phyloP scores from a whole-genome alignment of 2,888 invertebrate species.

The Heliconius erato region DNA sequence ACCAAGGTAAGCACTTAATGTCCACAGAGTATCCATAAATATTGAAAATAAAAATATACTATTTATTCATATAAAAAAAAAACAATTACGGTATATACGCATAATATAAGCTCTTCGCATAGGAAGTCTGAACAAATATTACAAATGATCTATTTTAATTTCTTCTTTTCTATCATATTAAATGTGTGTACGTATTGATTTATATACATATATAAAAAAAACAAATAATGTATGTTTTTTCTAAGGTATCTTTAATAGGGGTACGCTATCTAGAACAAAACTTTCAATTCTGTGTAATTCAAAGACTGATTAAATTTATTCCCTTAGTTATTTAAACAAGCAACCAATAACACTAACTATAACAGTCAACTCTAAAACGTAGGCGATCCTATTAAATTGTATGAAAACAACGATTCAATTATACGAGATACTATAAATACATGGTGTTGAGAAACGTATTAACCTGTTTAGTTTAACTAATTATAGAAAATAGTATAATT shows the following conservation, averaged over 20 bases:
- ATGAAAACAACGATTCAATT: neutral
- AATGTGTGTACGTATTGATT: too few relatives aligned
- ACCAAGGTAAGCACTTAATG: too few relatives aligned
- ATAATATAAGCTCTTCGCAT: too few relatives aligned
- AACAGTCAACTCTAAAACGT: conserved; percentile 2
- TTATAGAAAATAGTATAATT: neutral
- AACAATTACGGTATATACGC: too few relatives aligned
- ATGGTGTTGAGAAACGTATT: neutral
- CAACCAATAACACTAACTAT: conserved; percentile 22
- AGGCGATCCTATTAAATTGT: conserved; percentile 16
- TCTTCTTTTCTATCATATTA: too few relatives aligned
- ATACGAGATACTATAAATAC: conserved; percentile 2
- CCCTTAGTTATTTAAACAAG: conserved; percentile 8
- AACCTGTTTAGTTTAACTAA: neutral
- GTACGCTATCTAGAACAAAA: conserved; percentile 1
- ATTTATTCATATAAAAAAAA: too few relatives aligned
- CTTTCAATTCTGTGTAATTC: neutral
- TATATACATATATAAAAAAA: too few relatives aligned
- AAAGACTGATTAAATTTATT: neutral
- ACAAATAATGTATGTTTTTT: neutral
- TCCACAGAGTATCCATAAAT: too few relatives aligned
- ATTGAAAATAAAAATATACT: too few relatives aligned
- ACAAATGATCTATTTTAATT: too few relatives aligned
- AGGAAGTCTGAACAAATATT: too few relatives aligned
- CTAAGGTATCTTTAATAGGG: neutral